Evolutionary conservation across 2,888 invertebrate genomes (phyloP), one percentile per base, ranked within the genome.

Genomic region (Lutraria lutraria): DNA sequence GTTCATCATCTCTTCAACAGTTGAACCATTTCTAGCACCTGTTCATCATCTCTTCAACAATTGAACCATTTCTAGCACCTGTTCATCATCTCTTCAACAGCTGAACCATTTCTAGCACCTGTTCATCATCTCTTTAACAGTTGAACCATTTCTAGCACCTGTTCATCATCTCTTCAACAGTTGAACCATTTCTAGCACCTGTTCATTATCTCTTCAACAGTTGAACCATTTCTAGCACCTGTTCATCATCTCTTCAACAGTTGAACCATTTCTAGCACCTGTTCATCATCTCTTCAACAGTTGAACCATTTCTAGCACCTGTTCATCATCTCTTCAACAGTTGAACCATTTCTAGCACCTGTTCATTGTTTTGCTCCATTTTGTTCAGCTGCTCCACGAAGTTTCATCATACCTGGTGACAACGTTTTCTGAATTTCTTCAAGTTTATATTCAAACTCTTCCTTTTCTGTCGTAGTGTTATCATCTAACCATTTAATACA

Each of bases 401-500:
- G 87, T 89, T 96, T 96, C 16, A 98, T 97, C 98, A 99, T 98
- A 79, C 98, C 97, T 0, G 98, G 98, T 84, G 98, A 97, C 95
- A 98, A 98, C 29, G 98, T 97, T 29, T 97, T 97, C 96, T 98
- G 98, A 31, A 98, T 97, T 85, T 98, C 98, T 95, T 98, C 98
- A 93, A 98, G 97, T 94, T 98, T 98, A 93, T 98, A 97, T 85
- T 98, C 98, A 93, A 98, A 98, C 93, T 98, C 98, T 12, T 95
- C 95, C 94, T 98, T 98, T 85, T 98, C 98, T 12, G 98, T 98
- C 80, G 98, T 97, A 2, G 97, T 97, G 95, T 98, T 98, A 31
- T 97, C 96, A 94, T 99, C 99, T 68, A 99, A 97, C 99, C 99
- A 99, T 19, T 97, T 97, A 87, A 98, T 97, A 88, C 98, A 98